phyloP scores from a whole-genome alignment of 2,113 vertebrate genomes.

The Callorhinus ursinus region DNA sequence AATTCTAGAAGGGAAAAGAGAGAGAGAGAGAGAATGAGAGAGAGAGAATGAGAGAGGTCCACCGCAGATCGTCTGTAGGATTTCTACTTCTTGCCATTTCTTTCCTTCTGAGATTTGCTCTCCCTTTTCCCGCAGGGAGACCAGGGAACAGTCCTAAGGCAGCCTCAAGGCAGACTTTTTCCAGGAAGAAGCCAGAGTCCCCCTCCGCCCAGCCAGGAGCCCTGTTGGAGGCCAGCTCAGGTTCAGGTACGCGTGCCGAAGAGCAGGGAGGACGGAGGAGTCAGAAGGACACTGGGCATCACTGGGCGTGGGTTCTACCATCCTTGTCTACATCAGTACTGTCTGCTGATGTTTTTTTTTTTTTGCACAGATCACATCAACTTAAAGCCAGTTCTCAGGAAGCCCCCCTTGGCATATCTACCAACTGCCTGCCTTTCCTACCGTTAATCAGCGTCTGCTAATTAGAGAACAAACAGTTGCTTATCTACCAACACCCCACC shows the following conservation, averaged over 20 bases:
- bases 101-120: background rate
- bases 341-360: background rate
- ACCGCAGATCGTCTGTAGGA: background rate
- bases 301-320: accelerated
- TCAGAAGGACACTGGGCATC: background rate
- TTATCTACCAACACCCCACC: background rate
- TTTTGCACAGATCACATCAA: background rate
- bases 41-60: background rate
- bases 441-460: slow-evolving; percentile 11
- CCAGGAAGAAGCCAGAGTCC: background rate
- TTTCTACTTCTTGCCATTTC: background rate
- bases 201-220: background rate
- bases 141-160: background rate
- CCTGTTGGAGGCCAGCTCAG: background rate
- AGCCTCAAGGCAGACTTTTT: background rate
- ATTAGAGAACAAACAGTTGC: background rate
- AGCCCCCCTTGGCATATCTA: background rate
- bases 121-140: background rate
- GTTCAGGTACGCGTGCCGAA: background rate
- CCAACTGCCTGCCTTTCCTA: background rate
- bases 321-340: background rate
- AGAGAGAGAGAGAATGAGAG: background rate
- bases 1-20: background rate
- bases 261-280: background rate
- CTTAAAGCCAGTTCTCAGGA: background rate